A percentile compares a stretch with the other conserved stretches of the same genome.
Evolutionary conservation across 2,888 invertebrate genomes (phyloP).

Genomic region (Drosophila helvetica): DNA sequence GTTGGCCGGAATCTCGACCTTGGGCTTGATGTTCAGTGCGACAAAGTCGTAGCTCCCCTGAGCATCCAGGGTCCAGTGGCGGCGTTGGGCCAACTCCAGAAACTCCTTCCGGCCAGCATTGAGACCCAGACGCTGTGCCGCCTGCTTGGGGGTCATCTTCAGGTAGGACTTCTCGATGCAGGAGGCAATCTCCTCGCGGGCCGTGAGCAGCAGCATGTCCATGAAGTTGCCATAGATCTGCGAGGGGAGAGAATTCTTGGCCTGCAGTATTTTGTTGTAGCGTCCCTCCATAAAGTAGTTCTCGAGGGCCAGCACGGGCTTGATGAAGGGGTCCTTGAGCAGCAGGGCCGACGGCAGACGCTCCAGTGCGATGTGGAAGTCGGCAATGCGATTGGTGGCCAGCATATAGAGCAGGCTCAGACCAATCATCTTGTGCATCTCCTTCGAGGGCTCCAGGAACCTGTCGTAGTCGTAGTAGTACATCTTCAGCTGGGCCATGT

Average conservation of each 20-base stretch:
- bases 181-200: constrained; percentile 69
- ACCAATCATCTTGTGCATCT: constrained; percentile 70
- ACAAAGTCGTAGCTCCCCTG: constrained; percentile 60
- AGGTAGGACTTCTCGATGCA: constrained; percentile 64
- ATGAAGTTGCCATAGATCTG: constrained; percentile 62
- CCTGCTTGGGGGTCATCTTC: constrained; percentile 57
- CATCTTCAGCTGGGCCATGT: constrained; percentile 66
- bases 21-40: constrained; percentile 35
- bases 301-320: constrained; percentile 61
- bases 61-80: constrained; percentile 56
- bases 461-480: constrained; percentile 69
- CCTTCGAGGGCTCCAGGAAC: constrained; percentile 43
- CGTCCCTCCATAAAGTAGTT: constrained; percentile 72
- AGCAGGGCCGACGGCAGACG: constrained; percentile 65
- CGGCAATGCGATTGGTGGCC: constrained; percentile 67
- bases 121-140: constrained; percentile 64
- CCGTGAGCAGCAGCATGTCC: constrained; percentile 61
- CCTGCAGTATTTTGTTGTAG: constrained; percentile 66
- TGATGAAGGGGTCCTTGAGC: constrained; percentile 54
- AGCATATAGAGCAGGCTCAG: constrained; percentile 67
- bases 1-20: constrained; percentile 54
- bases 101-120: constrained; percentile 48
- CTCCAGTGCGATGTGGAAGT: constrained; percentile 70
- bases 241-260: constrained; percentile 67
- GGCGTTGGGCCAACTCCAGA: constrained; percentile 35